phyloP scores from a whole-genome alignment of 2,797 vertebrate genomes.

The Lindbergichthys nudifrons region DNA sequence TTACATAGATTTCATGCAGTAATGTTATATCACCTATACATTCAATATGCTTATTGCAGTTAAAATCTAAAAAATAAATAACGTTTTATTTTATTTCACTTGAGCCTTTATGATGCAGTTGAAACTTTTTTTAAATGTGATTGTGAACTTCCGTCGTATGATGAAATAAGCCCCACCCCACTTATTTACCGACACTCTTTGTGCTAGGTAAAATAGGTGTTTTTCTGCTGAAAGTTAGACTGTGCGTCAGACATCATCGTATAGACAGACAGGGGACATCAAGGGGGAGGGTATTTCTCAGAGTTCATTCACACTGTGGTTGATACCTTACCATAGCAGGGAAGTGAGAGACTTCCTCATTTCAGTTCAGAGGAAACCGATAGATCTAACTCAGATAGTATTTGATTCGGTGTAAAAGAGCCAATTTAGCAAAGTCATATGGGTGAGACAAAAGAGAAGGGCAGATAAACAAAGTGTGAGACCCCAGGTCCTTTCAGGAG shows the following conservation, averaged over 20 bases:
- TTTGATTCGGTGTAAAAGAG: conserved; percentile 49
- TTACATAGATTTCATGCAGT: background rate
- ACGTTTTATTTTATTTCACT: background rate
- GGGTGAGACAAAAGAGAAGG: conserved; percentile 64
- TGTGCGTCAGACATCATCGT: conserved; percentile 10
- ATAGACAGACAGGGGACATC: background rate
- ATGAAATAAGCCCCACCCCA: background rate
- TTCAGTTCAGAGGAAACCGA: conserved; percentile 56
- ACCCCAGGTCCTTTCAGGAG: conserved; percentile 72
- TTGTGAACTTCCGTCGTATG: background rate
- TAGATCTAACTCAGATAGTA: conserved; percentile 52
- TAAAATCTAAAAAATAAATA: background rate
- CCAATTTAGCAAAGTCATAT: conserved; percentile 68
- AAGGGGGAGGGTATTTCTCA: conserved; percentile 36
- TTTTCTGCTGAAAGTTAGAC: conserved; percentile 10
- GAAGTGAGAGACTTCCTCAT: conserved; percentile 66
- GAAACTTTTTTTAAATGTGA: background rate
- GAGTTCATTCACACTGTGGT: conserved; percentile 37
- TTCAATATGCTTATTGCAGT: background rate
- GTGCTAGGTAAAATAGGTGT: background rate
- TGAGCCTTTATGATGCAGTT: background rate
- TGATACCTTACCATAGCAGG: conserved; percentile 20
- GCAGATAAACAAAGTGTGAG: conserved; percentile 75
- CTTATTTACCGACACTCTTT: background rate
- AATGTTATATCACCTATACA: background rate